These are phyloP conservation scores for Sinohyriopsis cumingii DNA, from an alignment of 2,888 invertebrate genomes.

Conservation along the genomic window DNA sequence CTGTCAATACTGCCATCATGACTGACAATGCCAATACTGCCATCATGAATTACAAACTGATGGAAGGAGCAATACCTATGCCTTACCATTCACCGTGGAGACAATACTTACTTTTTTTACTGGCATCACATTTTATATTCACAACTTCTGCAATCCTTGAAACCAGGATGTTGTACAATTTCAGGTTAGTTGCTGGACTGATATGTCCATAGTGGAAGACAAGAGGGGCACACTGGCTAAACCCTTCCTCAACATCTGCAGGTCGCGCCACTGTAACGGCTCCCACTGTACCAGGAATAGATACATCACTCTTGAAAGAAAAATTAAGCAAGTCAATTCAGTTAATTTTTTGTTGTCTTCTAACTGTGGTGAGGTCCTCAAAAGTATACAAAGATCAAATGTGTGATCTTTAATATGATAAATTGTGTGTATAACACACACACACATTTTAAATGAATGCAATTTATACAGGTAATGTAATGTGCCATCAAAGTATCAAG, in stretches of 20 bases:
- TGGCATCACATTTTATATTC: slow-evolving; percentile 82
- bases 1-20: no score
- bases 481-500: no score
- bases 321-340: neutral
- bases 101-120: slow-evolving; percentile 82
- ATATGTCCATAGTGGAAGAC: slow-evolving; percentile 96
- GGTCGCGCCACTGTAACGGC: slow-evolving; percentile 93
- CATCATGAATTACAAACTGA: no score
- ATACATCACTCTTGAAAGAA: slow-evolving; percentile 80
- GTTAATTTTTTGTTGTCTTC: neutral
- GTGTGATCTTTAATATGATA: no score
- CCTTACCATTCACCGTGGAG: no score
- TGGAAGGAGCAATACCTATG: no score
- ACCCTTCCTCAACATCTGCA: slow-evolving; percentile 95
- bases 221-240: slow-evolving; percentile 92
- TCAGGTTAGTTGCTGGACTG: slow-evolving; percentile 82
- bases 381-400: no score
- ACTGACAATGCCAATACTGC: no score
- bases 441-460: no score
- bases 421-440: no score
- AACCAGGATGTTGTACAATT: slow-evolving; percentile 88
- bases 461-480: no score
- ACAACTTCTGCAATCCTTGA: slow-evolving; percentile 90
- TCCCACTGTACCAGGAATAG: slow-evolving; percentile 93
- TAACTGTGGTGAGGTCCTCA: no score